phyloP scores from a whole-genome alignment of 2,888 invertebrate species.

The Peribatodes rhomboidaria region DNA sequence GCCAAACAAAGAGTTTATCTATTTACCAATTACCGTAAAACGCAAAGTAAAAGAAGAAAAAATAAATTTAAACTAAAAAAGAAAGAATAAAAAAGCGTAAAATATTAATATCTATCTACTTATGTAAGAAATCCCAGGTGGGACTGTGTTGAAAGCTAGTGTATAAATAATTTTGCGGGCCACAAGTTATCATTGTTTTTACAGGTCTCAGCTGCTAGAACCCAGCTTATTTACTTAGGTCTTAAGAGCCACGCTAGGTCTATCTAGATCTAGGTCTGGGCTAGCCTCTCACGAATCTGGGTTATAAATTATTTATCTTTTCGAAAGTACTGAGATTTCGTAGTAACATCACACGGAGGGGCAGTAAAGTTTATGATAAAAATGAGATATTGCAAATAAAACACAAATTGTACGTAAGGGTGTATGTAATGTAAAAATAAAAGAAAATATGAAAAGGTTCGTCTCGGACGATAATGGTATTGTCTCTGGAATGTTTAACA shows the following conservation, averaged over 20 bases:
- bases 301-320: conserved; percentile 27
- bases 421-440: too few species aligned
- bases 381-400: conserved; percentile 6
- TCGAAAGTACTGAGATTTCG: conserved; percentile 15
- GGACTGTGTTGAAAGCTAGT: neutral
- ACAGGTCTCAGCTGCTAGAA: conserved; percentile 19
- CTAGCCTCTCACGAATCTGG: conserved; percentile 5
- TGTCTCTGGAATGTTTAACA: too few species aligned
- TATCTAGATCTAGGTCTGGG: conserved; percentile 8
- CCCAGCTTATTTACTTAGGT: conserved; percentile 19
- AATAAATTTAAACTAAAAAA: too few species aligned
- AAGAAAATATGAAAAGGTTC: too few species aligned
- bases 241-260: conserved; percentile 9
- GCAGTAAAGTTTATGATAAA: conserved; percentile 19
- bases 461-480: too few species aligned
- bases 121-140: too few species aligned
- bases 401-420: too few species aligned
- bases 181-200: conserved; percentile 20
- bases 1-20: too few species aligned
- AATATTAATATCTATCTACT: too few species aligned
- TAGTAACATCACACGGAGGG: conserved; percentile 16
- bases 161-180: neutral
- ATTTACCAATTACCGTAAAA: too few species aligned
- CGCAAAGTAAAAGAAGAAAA: too few species aligned
- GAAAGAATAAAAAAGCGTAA: too few species aligned